Base-by-base conservation (phyloP, 2,113 vertebrate species). In the Kryptolebias marmoratus region DNA sequence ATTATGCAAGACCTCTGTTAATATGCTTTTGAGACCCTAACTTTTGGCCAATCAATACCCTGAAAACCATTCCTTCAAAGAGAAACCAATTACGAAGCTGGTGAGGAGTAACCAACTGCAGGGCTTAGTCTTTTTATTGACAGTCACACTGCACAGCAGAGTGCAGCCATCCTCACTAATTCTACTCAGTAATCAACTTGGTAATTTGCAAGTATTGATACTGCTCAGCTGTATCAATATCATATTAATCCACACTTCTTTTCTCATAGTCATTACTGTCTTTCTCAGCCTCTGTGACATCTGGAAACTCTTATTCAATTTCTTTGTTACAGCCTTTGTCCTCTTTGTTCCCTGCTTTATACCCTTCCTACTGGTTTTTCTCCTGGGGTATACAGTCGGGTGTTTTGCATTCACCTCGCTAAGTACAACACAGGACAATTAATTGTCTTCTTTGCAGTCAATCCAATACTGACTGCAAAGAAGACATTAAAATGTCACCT, bases 151-250 rank as follows among this genome's bases (percentile, higher is more conserved):
- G 75, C 78, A 82, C 59, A 77, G 82, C 79, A 67, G 83, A 87
- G 60, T 71, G 48, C 75, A 71, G 65, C 54, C 32, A 12, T 83
- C 71, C 61, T 64, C 68, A 11, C 69, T 71, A 84, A 87, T 83
- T 87, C 82, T 69, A 53, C 60, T 47, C 75, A 86, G 77, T 81
- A 76, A 61, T 84, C 82, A 87, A 88, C 65, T 69, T 85, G 79
- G 86, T 92, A 83, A 93, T 92, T 82, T 92, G 82, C 72, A 64
- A 60, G 58, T 88, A 90, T 90, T 89, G 88, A 88, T 87, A 73
- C 75, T 80, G 75, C 71, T 77, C 31, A 56, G 79, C 87, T 78
- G 54, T 86, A 87, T 90, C 84, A 87, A 87, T 89, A 92, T 81
- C 75, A 80, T 88, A 90, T 88, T 79, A 83, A 87, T 89, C 73